Base-by-base conservation (phyloP, 2,888 invertebrate species). In the Strigamia crassipes region DNA sequence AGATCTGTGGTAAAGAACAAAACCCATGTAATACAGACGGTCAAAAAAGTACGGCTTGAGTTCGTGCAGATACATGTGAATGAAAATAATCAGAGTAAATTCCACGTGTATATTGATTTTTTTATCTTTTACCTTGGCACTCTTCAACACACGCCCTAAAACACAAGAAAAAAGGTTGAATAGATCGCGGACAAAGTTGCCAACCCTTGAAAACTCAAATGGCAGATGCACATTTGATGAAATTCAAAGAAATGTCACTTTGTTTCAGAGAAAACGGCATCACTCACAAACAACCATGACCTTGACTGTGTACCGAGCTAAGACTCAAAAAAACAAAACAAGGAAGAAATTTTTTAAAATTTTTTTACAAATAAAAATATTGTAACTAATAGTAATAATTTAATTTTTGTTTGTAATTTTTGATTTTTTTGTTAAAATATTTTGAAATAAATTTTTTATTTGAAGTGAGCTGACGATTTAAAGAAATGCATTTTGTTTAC, bases 71-170 rank as follows among this genome's bases (percentile, higher is more conserved):
- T 61, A 15, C 3, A 73, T 27, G 12, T 73, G 73, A 73, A 73
- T 73, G 73, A 73, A 73, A 27, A 12, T 73, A 10, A 23, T 23
- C 15, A n/a, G 73, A 73, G 73, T 73, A 31, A 27, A 73, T 73
- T 73, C 73, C 73, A 73, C 73, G 73, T 73, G 73, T 73, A 73
- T 73, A 73, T 73, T 73, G 73, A 73, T 73, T 73, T 27, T 51
- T 18, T 51, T 51, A 4, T 73, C 73, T 73, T 73, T 73, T 73
- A 23, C 23, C 73, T 56, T 56, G 56, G n/a, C 27, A n/a, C 21
- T n/a, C 12, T 12, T 27, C 13, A 31, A 31, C 73, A 73, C 73
- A 27, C 73, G 27, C 31, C 27, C 23, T 31, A 4, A 56, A 56
- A 18, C 21, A 21, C 38, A 38, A 38, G 18, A 21, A 56, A 56